phyloP scores from a whole-genome alignment of 1,140 invertebrate genomes.

The Eriocheir sinensis region DNA sequence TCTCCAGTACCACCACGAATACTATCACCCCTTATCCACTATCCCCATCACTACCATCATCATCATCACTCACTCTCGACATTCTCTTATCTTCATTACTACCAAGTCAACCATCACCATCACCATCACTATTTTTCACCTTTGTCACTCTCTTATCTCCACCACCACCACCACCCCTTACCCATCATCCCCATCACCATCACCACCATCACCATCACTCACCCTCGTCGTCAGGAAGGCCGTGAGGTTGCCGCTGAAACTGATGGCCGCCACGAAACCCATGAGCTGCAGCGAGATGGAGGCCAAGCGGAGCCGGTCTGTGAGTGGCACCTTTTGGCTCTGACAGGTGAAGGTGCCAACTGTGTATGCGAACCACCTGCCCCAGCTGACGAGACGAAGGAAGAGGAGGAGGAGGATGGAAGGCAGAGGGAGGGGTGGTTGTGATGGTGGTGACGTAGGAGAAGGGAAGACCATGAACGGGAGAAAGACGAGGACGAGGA shows the following conservation, averaged over 20 bases:
- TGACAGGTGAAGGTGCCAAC: not conserved
- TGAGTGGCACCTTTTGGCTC: not conserved
- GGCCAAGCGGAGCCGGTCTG: slow-evolving; percentile 28
- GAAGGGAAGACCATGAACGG: not conserved
- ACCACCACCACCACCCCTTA: not conserved
- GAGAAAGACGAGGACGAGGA: not conserved
- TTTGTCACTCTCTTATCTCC: not conserved
- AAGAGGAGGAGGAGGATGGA: not conserved
- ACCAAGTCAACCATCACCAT: not conserved
- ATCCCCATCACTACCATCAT: not conserved
- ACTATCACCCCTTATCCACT: too few species aligned
- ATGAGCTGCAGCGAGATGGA: not conserved
- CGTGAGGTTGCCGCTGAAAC: slow-evolving; percentile 54
- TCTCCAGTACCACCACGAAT: too few species aligned
- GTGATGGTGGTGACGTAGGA: not conserved
- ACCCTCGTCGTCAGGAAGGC: slow-evolving; percentile 29
- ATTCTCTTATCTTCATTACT: not conserved
- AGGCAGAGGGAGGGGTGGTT: not conserved
- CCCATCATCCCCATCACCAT: not conserved
- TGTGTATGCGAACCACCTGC: not conserved
- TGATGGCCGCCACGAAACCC: slow-evolving; percentile 14
- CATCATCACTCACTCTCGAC: too few species aligned
- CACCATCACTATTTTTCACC: too few species aligned
- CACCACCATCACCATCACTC: not conserved
- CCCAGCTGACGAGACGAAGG: not conserved